A percentile compares a stretch with the other conserved stretches of the same genome.
Conservation (phyloP, 2,113 vertebrate genomes). For the Setophaga kirtlandii region DNA sequence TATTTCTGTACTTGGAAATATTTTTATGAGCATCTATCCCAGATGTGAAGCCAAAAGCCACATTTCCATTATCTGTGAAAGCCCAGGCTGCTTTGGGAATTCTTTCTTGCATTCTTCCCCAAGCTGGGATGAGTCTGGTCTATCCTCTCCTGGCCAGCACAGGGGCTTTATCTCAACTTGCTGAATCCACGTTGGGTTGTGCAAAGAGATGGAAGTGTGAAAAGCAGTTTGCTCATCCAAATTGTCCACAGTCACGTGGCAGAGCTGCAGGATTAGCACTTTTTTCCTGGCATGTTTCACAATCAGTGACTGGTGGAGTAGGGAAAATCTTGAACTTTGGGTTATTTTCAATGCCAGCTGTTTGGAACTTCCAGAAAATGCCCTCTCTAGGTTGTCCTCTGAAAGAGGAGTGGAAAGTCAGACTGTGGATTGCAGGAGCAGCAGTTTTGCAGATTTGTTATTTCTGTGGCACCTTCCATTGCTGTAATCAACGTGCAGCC, state of each 20-base stretch:
- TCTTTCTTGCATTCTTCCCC: background rate
- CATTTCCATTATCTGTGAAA: background rate
- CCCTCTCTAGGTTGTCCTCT: background rate
- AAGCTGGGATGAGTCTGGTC: background rate
- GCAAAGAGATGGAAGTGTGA: background rate
- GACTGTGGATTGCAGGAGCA: background rate
- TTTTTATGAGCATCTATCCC: background rate
- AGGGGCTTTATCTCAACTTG: background rate
- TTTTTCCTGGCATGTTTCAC: background rate
- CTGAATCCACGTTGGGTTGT: background rate
- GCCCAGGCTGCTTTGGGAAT: background rate
- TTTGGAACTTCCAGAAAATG: background rate
- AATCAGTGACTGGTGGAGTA: background rate
- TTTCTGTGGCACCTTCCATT: background rate
- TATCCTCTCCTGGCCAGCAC: background rate
- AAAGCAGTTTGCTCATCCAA: background rate
- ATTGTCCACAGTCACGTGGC: accelerated
- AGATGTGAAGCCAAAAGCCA: background rate
- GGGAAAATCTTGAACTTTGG: background rate
- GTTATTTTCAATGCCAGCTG: background rate
- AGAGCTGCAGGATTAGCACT: background rate
- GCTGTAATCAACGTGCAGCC: background rate
- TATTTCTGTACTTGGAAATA: background rate
- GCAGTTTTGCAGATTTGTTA: background rate
- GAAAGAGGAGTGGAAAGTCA: background rate